These are phyloP conservation scores for Rotaria magnacalcarata DNA, from an alignment of 2,888 invertebrate species.

Conservation along the genomic window DNA sequence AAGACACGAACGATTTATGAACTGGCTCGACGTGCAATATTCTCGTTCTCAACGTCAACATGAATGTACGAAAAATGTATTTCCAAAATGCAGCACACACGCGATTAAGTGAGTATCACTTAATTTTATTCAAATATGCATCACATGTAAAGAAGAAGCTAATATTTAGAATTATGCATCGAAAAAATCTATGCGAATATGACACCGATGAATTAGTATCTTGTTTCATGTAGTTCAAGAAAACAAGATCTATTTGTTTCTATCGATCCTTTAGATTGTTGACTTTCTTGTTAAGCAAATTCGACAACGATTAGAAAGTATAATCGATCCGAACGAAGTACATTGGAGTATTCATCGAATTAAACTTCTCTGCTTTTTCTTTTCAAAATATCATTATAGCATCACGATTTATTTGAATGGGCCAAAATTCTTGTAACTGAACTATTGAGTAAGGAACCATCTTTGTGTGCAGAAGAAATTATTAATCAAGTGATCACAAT, in stretches of 20 bases:
- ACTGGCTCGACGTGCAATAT: neutral
- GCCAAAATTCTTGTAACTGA: neutral
- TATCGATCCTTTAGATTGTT: neutral
- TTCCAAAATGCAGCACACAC: neutral
- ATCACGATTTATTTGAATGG: neutral
- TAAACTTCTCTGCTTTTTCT: neutral
- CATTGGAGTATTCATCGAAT: neutral
- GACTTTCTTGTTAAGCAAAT: neutral
- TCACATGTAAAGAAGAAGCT: too few relatives aligned
- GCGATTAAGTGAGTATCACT: neutral
- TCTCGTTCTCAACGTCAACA: neutral
- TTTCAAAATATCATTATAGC: neutral
- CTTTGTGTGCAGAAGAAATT: neutral
- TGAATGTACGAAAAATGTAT: neutral
- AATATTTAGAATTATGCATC: neutral
- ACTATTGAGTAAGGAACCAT: neutral
- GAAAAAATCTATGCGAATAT: neutral
- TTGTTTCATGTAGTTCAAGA: neutral
- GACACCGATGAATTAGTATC: neutral
- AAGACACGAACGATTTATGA: neutral
- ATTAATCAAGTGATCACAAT: neutral
- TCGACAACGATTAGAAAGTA: neutral
- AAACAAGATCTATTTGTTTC: neutral
- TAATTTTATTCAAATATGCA: too few relatives aligned
- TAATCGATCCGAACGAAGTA: neutral